phyloP scores from a whole-genome alignment of 2,797 vertebrate species.

The Vipera ursinii region DNA sequence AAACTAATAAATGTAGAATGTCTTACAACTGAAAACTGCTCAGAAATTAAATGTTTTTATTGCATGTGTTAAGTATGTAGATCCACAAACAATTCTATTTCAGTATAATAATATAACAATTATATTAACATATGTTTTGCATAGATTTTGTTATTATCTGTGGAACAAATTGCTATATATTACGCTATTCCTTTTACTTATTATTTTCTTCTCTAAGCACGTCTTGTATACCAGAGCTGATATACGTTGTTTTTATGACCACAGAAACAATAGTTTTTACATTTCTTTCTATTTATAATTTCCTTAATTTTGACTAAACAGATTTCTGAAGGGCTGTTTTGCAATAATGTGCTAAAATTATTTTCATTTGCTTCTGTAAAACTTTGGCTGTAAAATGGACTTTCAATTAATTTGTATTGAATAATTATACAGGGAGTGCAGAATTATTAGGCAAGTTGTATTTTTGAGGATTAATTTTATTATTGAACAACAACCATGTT shows the following conservation, averaged over 20 bases:
- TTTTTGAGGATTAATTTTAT: no score
- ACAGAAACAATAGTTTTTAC: slow-evolving; percentile 67
- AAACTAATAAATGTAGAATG: not conserved
- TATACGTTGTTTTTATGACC: slow-evolving; percentile 63
- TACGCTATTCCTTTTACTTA: slow-evolving; percentile 60
- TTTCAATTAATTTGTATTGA: slow-evolving; percentile 55
- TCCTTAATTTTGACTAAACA: slow-evolving; percentile 67
- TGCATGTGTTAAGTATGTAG: not conserved
- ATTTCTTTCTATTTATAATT: slow-evolving; percentile 69
- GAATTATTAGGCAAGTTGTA: no score
- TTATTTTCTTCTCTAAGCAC: slow-evolving; percentile 57
- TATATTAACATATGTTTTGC: slow-evolving; percentile 48
- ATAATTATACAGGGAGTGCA: no score
- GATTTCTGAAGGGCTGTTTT: slow-evolving; percentile 58
- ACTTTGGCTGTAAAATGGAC: slow-evolving; percentile 59
- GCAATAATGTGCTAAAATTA: slow-evolving; percentile 52
- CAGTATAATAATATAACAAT: not conserved
- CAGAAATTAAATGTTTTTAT: not conserved
- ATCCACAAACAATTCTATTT: slow-evolving; percentile 43
- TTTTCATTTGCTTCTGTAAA: slow-evolving; percentile 63
- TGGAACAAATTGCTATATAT: slow-evolving; percentile 55
- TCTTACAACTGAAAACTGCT: not conserved
- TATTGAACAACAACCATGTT: no score
- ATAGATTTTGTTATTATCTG: slow-evolving; percentile 51
- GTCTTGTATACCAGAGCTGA: slow-evolving; percentile 56